Conservation (phyloP, 2,113 vertebrate genomes). For the Eurystomus gularis region DNA sequence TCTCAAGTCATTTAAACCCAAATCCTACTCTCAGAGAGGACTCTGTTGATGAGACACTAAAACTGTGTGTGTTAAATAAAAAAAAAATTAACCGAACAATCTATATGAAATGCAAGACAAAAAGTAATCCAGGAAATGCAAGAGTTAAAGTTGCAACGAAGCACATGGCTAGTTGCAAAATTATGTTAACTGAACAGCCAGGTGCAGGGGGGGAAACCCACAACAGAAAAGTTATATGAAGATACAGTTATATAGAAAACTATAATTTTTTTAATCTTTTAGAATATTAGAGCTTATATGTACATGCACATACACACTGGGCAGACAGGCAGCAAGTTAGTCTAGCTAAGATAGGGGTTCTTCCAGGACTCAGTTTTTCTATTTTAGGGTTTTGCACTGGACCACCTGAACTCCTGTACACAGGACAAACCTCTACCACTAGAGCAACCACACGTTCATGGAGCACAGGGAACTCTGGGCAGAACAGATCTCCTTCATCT, state of each 20-base stretch:
- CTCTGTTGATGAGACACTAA: background rate
- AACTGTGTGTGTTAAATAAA: background rate
- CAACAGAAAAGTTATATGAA: background rate
- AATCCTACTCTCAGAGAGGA: background rate
- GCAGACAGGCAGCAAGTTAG: background rate
- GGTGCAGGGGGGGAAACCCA: accelerated
- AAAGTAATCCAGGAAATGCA: background rate
- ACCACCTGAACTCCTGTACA: background rate
- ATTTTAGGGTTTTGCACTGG: background rate
- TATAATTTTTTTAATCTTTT: background rate
- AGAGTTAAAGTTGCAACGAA: background rate
- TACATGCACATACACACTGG: background rate
- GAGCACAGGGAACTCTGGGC: background rate
- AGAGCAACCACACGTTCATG: background rate
- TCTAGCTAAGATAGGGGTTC: background rate
- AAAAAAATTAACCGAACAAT: background rate
- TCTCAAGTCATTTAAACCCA: background rate
- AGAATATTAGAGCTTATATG: background rate
- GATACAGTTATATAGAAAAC: background rate
- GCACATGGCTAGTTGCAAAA: background rate
- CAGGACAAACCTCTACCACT: background rate
- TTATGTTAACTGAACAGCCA: background rate
- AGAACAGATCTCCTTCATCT: background rate
- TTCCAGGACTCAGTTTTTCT: background rate
- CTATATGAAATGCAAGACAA: background rate